Base-by-base conservation (phyloP, 1,140 invertebrate genomes). In the Procambarus virginalis region DNA sequence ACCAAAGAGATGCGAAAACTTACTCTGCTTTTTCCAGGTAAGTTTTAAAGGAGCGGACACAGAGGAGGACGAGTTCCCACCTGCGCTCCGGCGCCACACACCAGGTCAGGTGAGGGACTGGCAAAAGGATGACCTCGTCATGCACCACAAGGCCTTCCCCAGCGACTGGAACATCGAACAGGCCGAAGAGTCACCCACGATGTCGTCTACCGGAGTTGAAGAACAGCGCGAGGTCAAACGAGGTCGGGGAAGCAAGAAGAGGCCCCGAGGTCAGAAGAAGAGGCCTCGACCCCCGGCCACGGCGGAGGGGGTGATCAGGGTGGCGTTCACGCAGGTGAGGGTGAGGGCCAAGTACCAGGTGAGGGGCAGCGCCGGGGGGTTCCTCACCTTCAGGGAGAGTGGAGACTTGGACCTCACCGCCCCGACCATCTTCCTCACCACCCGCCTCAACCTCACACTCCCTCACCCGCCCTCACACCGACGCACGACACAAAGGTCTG, bases 351-450 rank as follows among this genome's bases (percentile, higher is more conserved):
- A 75, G 46, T 91, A 91, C 78, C 86, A 89, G 82, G 91, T 91
- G n/a, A 79, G 87, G 76, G 91, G 91, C 77, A 91, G 81, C 58
- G 91, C 91, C 20, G 87, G 87, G 5, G 91, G 88, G 17, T 89
- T 89, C 70, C 73, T 91, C 84, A 91, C 86, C 91, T 91, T 91
- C 78, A 85, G 83, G 84, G 91, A 91, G 81, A 86, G 76, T 46
- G 91, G 91, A 0, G 82, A 91, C 55, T 51, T 91, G n/a, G 86
- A 84, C 70, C 83, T 91, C 64, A 86, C 91, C 17, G 79, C 87
- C 17, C 91, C 91, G 5, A 89, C 91, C 17, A 86, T 91, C 20
- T 91, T 89, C 84, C 83, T 91, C 12, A 89, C 88, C 20, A 85
- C 91, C 0, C 86, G 91, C 2, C 87, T 91, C 22, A 75, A 68